Evolutionary conservation across 2,797 vertebrate species (phyloP).

Genomic region (Loris lydekkerianus): DNA sequence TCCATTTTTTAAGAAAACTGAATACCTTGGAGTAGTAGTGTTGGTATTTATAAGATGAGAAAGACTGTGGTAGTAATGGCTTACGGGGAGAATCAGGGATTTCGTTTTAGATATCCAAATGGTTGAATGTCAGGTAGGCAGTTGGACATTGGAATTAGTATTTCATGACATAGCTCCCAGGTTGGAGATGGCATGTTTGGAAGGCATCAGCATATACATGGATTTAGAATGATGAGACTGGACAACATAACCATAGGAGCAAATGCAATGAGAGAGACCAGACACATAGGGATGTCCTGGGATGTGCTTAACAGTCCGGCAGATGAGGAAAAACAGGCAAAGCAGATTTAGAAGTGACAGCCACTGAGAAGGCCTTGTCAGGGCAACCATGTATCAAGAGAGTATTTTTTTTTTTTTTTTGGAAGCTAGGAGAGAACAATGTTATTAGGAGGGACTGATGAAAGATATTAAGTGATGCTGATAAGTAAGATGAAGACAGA

Average conservation of each 20-base stretch:
- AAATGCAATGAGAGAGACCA: neutral
- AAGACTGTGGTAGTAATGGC: neutral
- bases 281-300: neutral
- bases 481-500: neutral
- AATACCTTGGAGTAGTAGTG: neutral
- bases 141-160: neutral
- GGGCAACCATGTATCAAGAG: neutral
- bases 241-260: neutral
- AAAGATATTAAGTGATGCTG: neutral
- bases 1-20: neutral
- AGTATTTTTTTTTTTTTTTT: neutral
- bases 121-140: neutral
- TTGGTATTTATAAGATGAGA: neutral
- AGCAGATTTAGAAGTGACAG: neutral
- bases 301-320: neutral
- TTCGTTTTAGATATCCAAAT: neutral
- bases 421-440: neutral
- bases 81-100: neutral
- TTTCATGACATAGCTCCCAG: neutral
- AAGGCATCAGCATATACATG: neutral
- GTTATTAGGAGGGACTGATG: neutral
- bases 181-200: neutral
- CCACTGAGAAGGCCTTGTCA: neutral
- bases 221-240: neutral
- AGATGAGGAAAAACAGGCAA: neutral